phyloP scores from a whole-genome alignment of 2,888 invertebrate genomes.

The Epinotia bilunana region DNA sequence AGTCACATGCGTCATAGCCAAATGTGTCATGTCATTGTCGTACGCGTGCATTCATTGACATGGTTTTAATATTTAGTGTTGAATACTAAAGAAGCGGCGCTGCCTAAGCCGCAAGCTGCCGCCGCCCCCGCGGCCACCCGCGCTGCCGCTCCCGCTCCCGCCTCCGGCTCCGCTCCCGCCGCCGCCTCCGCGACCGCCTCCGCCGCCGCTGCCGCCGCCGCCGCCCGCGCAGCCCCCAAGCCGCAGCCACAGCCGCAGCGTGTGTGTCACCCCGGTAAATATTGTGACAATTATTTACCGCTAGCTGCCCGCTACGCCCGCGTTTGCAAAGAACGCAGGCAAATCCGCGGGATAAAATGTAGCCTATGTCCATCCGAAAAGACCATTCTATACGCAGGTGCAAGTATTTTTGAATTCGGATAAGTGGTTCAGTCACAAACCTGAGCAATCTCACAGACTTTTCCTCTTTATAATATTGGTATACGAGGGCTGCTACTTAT shows the following conservation, averaged over 20 bases:
- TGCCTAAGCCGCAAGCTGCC: constrained; percentile 29
- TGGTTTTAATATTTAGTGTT: constrained; percentile 63
- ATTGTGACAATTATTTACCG: not conserved
- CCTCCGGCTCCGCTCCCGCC: not conserved
- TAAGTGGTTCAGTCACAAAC: too few relatives aligned
- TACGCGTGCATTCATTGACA: constrained; percentile 23
- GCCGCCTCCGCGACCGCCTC: not conserved
- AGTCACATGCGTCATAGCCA: not conserved
- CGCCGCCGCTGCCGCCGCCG: constrained; percentile 27
- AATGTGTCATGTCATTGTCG: not conserved
- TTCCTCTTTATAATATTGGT: too few relatives aligned
- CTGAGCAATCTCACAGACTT: too few relatives aligned
- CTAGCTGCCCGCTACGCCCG: too few relatives aligned
- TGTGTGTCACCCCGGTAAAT: constrained; percentile 64
- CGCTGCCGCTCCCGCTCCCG: constrained; percentile 18
- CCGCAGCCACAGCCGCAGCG: constrained; percentile 47
- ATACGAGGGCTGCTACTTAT: too few relatives aligned
- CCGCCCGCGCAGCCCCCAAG: constrained; percentile 44
- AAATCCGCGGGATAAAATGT: too few relatives aligned
- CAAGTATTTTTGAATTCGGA: too few relatives aligned
- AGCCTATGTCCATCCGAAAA: too few relatives aligned
- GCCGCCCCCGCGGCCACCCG: not conserved
- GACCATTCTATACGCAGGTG: too few relatives aligned
- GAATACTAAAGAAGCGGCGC: constrained; percentile 68
- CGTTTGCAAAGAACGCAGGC: too few relatives aligned